phyloP scores from a whole-genome alignment of 2,888 invertebrate species.

The Drosophila picticornis region DNA sequence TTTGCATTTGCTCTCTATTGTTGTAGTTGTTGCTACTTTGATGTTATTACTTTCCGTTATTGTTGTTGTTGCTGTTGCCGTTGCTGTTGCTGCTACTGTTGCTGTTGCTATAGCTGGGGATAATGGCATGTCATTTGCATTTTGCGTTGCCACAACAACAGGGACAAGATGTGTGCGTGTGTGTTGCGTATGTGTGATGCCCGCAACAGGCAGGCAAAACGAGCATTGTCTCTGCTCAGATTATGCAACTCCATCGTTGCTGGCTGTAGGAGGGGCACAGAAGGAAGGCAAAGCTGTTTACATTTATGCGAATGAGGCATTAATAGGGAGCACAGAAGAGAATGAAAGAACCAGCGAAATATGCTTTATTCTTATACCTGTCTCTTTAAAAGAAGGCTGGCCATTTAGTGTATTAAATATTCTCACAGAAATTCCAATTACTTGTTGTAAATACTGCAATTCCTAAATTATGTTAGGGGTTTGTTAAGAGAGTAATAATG shows the following conservation, averaged over 20 bases:
- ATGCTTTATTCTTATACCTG: neutral
- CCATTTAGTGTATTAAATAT: neutral
- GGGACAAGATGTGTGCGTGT: constrained; percentile 31
- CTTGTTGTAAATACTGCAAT: neutral
- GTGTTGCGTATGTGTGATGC: constrained; percentile 21
- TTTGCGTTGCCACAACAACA: constrained; percentile 52
- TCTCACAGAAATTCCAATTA: neutral
- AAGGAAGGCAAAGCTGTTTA: constrained; percentile 21
- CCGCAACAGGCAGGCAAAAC: constrained; percentile 18
- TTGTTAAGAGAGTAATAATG: neutral
- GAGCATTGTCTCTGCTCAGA: constrained; percentile 30
- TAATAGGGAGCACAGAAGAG: constrained; percentile 48
- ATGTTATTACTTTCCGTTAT: constrained; percentile 13
- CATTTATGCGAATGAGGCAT: constrained; percentile 41
- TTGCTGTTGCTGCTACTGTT: constrained; percentile 24
- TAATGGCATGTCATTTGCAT: constrained; percentile 78
- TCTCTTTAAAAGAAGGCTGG: neutral
- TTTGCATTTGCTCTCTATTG: constrained; percentile 32
- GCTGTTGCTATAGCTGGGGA: constrained; percentile 35
- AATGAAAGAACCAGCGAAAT: neutral
- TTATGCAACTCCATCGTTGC: constrained; percentile 33
- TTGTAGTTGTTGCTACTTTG: constrained; percentile 14
- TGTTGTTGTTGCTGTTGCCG: neutral
- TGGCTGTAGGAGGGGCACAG: neutral
- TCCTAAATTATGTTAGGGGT: neutral